A percentile compares a stretch with the other conserved stretches of the same genome.
phyloP scores from a whole-genome alignment of 2,797 vertebrate genomes.

The Coregonus suidteri region DNA sequence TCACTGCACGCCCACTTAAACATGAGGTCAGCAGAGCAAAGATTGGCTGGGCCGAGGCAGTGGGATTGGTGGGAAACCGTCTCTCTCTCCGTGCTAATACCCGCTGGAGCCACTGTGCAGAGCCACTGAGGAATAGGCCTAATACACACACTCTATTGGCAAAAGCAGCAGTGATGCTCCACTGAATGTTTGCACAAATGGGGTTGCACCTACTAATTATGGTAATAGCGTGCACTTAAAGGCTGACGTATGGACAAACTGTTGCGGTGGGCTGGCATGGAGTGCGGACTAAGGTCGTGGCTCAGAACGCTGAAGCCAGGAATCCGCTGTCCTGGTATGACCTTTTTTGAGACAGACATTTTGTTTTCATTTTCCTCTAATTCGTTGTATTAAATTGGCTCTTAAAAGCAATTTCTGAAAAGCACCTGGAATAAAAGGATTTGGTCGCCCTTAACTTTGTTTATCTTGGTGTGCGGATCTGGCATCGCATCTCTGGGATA shows the following conservation, averaged over 20 bases:
- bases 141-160: conserved; percentile 45
- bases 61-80: conserved; percentile 55
- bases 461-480: conserved; percentile 32
- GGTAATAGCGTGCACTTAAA: conserved; percentile 68
- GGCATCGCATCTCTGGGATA: conserved; percentile 9
- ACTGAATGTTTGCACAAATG: conserved; percentile 60
- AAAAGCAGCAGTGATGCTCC: conserved; percentile 52
- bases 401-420: conserved; percentile 35
- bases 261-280: conserved; percentile 60
- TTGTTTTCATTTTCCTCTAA: conserved; percentile 35
- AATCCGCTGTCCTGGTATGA: conserved; percentile 45
- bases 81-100: conserved; percentile 51
- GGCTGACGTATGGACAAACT: conserved; percentile 71
- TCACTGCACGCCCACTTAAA: conserved; percentile 64
- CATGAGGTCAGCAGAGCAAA: conserved; percentile 56
- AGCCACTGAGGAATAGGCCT: conserved; percentile 41
- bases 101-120: conserved; percentile 58
- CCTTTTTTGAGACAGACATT: conserved; percentile 32
- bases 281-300: conserved; percentile 56
- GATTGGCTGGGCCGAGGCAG: conserved; percentile 52
- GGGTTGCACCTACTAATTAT: conserved; percentile 72
- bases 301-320: conserved; percentile 35
- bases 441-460: conserved; percentile 38
- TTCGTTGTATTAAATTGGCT: conserved; percentile 26
- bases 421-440: conserved; percentile 42